Conservation (phyloP, 2,888 invertebrate genomes). For the Noctua janthe region DNA sequence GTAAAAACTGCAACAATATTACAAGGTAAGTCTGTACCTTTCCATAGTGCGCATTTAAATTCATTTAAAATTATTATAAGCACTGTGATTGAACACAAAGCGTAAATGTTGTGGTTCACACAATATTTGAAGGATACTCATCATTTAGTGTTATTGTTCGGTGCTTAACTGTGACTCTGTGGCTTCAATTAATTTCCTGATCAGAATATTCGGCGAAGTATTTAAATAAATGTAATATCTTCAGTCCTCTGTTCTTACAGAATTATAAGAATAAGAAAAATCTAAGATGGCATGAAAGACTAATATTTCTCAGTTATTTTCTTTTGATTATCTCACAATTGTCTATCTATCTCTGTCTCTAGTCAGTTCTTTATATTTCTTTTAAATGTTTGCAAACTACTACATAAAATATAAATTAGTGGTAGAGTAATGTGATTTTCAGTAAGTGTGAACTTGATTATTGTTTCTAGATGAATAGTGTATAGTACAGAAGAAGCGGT, state of each 20-base stretch:
- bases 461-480: slow-evolving; percentile 52
- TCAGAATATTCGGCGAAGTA: slow-evolving; percentile 2
- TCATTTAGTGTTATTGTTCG: background rate
- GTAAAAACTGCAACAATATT: slow-evolving; percentile 38
- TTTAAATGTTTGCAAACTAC: slow-evolving; percentile 23
- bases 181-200: background rate
- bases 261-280: slow-evolving; percentile 1
- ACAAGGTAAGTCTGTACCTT: slow-evolving; percentile 16
- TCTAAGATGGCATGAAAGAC: background rate
- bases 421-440: slow-evolving; percentile 22
- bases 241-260: background rate
- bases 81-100: background rate
- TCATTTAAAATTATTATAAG: background rate
- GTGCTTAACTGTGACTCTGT: background rate
- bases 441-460: slow-evolving; percentile 25
- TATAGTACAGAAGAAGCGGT: slow-evolving; percentile 35
- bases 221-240: background rate
- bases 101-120: background rate
- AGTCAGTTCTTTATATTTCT: slow-evolving; percentile 52
- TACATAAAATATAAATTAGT: slow-evolving; percentile 34
- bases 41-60: background rate
- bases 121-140: background rate
- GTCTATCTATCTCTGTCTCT: slow-evolving; percentile 44
- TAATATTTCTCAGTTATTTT: slow-evolving; percentile 11
- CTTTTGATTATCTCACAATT: slow-evolving; percentile 11